phyloP scores from a whole-genome alignment of 2,888 invertebrate species.

The Hecatera dysodea region DNA sequence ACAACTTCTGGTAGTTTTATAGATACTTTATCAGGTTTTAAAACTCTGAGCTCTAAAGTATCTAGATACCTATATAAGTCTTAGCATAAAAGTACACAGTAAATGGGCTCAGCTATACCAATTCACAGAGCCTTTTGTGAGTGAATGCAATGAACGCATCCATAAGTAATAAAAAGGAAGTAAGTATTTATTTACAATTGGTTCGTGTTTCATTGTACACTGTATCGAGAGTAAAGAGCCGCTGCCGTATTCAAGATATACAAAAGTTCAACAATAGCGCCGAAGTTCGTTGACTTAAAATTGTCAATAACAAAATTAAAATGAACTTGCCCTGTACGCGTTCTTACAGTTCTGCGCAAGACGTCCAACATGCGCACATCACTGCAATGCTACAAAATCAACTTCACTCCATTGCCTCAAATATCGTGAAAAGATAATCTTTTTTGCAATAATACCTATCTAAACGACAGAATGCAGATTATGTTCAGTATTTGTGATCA shows the following conservation, averaged over 20 bases:
- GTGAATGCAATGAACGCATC: slow-evolving; percentile 63
- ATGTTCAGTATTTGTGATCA: slow-evolving; percentile 63
- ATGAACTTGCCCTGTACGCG: slow-evolving; percentile 72
- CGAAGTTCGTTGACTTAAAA: slow-evolving; percentile 84
- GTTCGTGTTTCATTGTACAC: slow-evolving; percentile 39
- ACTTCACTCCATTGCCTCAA: slow-evolving; percentile 82
- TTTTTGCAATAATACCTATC: slow-evolving; percentile 70
- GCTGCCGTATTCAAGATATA: slow-evolving; percentile 40
- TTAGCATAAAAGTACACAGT: background rate
- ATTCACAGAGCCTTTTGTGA: slow-evolving; percentile 1
- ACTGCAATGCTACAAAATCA: slow-evolving; percentile 89
- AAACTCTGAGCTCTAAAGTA: background rate
- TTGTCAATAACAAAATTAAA: slow-evolving; percentile 86
- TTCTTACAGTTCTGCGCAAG: slow-evolving; percentile 84
- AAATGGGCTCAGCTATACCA: background rate
- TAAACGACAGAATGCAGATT: slow-evolving; percentile 74
- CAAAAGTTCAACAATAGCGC: slow-evolving; percentile 60
- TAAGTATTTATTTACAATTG: slow-evolving; percentile 67
- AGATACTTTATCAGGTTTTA: background rate
- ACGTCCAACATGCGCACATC: slow-evolving; percentile 87
- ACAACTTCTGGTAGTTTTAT: background rate
- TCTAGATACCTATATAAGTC: background rate
- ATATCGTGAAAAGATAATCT: slow-evolving; percentile 78
- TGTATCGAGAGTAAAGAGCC: slow-evolving; percentile 41
- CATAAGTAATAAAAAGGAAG: slow-evolving; percentile 68